phyloP scores from a whole-genome alignment of 1,140 invertebrate genomes.

The Anthonomus grandis region DNA sequence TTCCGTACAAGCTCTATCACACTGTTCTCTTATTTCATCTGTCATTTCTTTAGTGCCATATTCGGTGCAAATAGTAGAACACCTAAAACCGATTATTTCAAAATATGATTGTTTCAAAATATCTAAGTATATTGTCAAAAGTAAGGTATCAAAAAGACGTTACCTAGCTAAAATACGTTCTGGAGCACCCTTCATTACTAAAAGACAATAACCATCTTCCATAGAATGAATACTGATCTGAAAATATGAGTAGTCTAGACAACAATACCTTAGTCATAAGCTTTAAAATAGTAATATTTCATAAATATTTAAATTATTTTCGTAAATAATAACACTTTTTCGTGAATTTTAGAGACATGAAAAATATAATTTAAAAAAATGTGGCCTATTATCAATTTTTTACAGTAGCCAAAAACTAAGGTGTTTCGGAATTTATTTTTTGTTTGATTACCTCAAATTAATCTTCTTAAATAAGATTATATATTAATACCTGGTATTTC shows the following conservation, averaged over 20 bases:
- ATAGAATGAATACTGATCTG: constrained; percentile 41
- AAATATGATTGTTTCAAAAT: no score
- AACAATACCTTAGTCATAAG: background rate
- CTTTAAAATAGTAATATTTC: background rate
- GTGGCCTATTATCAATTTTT: no score
- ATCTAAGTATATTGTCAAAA: no score
- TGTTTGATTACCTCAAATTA: background rate
- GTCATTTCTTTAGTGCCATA: constrained; percentile 62
- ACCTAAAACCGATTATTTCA: no score
- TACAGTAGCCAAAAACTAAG: no score
- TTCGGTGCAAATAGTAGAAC: constrained; percentile 66
- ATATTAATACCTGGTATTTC: constrained; percentile 56
- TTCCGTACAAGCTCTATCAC: constrained; percentile 65
- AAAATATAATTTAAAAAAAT: no score
- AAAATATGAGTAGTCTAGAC: background rate
- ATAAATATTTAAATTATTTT: no score
- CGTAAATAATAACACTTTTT: constrained; percentile 13
- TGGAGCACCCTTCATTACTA: constrained; percentile 91
- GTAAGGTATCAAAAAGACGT: background rate
- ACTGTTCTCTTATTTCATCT: constrained; percentile 50
- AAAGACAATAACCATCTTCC: constrained; percentile 46
- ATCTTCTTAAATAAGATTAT: background rate
- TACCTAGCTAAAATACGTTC: constrained; percentile 73
- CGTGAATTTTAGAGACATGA: no score
- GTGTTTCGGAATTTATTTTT: background rate